A percentile compares a stretch with the other conserved stretches of the same genome.
Conservation (phyloP, 2,888 invertebrate genomes). For the Trichogramma evanescens region DNA sequence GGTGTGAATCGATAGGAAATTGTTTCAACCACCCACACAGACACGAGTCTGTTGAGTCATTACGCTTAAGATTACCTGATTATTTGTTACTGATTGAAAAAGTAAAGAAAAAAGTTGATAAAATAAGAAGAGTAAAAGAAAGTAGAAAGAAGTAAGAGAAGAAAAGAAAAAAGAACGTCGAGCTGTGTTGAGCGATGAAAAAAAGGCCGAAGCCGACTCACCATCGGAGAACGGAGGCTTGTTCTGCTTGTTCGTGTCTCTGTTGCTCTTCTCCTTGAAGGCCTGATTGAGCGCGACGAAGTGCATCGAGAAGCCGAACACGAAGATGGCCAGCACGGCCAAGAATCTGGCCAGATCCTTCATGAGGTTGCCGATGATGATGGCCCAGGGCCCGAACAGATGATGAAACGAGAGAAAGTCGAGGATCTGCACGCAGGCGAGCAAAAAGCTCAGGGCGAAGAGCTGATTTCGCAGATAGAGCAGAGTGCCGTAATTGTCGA, state of each 20-base stretch:
- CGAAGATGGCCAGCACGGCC: conserved; percentile 94
- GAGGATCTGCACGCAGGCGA: conserved; percentile 95
- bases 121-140: background rate
- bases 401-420: conserved; percentile 98
- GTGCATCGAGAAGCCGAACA: conserved; percentile 97
- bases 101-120: background rate
- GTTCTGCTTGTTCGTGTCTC: conserved; percentile 48
- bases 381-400: conserved; percentile 99
- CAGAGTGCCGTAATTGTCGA: conserved; percentile 72
- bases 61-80: background rate
- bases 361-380: conserved; percentile 93
- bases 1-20: background rate
- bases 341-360: conserved; percentile 94
- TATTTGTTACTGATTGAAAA: background rate
- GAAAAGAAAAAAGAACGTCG: background rate
- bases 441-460: conserved; percentile 87
- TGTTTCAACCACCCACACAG: conserved; percentile 18
- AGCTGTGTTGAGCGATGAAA: background rate
- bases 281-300: conserved; percentile 95
- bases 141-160: background rate
- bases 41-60: background rate
- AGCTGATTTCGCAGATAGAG: conserved; percentile 96
- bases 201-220: conserved; percentile 34
- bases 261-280: conserved; percentile 62
- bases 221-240: conserved; percentile 65